These are phyloP conservation scores for Amiota minor DNA, from an alignment of 2,888 invertebrate genomes.

Conservation along the genomic window DNA sequence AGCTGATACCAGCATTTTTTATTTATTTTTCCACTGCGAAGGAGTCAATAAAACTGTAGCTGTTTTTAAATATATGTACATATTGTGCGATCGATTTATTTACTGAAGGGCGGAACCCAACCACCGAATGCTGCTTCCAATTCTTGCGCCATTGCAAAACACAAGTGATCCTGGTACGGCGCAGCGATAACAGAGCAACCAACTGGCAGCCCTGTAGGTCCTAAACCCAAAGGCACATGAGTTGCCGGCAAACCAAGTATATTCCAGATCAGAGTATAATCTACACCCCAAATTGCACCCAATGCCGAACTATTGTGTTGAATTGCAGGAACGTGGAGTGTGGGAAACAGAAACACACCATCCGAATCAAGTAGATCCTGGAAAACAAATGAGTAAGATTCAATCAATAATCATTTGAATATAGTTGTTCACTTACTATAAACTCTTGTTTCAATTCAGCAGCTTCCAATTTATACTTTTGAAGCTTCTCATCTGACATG, in stretches of 20 bases:
- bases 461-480: conserved; percentile 50
- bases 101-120: conserved; percentile 78
- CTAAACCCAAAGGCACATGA: conserved; percentile 81
- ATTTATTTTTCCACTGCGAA: too few species aligned
- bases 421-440: conserved; percentile 55
- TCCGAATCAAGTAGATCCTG: conserved; percentile 77
- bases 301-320: conserved; percentile 78
- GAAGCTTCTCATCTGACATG: conserved; percentile 51
- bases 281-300: conserved; percentile 59
- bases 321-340: conserved; percentile 79
- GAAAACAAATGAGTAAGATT: conserved; percentile 22
- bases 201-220: conserved; percentile 79
- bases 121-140: conserved; percentile 87
- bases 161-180: conserved; percentile 84
- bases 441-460: conserved; percentile 49
- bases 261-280: conserved; percentile 72
- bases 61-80: too few species aligned
- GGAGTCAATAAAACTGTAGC: too few species aligned
- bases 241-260: conserved; percentile 84
- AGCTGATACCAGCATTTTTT: too few species aligned
- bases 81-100: too few species aligned
- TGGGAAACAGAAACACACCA: conserved; percentile 84
- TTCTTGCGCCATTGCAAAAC: conserved; percentile 85
- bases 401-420: conserved; percentile 46
- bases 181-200: conserved; percentile 86